A percentile compares a stretch with the other conserved stretches of the same genome.
phyloP scores from a whole-genome alignment of 2,888 invertebrate genomes.

The Heliconius ismenius region DNA sequence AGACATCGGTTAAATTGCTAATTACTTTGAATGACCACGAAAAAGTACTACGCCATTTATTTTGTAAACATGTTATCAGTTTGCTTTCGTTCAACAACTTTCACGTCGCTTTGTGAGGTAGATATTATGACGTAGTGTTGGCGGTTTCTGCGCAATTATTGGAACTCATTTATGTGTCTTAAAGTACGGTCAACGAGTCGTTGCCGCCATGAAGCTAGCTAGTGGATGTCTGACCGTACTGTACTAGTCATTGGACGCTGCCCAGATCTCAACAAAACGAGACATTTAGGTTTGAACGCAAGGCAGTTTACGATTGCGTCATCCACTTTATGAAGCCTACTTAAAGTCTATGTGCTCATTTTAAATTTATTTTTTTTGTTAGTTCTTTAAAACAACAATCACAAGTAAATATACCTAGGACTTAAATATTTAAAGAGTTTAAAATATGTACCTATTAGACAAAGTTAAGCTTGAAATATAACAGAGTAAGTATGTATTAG shows the following conservation, averaged over 20 bases:
- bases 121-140: constrained; percentile 32
- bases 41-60: constrained; percentile 16
- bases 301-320: constrained; percentile 8
- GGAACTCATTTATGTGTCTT: background rate
- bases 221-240: too few species aligned
- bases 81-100: constrained; percentile 41
- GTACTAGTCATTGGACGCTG: constrained; percentile 1
- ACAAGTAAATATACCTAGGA: background rate
- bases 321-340: background rate
- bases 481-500: background rate
- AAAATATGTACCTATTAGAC: background rate
- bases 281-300: constrained; percentile 9
- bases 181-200: too few species aligned
- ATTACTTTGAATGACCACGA: constrained; percentile 10
- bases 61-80: constrained; percentile 29
- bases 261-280: background rate
- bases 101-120: constrained; percentile 37
- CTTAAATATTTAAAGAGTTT: background rate
- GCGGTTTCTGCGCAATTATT: constrained; percentile 44
- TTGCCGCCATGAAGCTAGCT: too few species aligned
- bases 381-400: background rate
- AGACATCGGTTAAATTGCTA: background rate
- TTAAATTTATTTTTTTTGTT: background rate
- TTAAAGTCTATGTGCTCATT: background rate
- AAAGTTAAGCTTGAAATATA: background rate